Evolutionary conservation across 2,797 vertebrate genomes (phyloP).

Genomic region (Adrianichthys oophorus): DNA sequence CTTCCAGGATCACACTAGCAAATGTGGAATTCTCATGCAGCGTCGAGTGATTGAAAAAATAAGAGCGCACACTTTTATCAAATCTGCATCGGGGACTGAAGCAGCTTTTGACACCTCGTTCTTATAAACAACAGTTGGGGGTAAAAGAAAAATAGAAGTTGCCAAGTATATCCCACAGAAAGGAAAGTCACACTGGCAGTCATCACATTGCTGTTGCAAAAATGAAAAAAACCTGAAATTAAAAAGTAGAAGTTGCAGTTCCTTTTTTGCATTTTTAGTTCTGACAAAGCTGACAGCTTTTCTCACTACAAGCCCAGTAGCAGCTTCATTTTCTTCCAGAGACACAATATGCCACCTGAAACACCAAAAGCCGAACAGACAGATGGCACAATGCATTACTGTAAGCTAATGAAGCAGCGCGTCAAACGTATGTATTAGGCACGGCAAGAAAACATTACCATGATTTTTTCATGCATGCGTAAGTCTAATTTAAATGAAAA

Average conservation of each 20-base stretch:
- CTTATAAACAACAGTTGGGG: slow-evolving; percentile 59
- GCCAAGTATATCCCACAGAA: slow-evolving; percentile 42
- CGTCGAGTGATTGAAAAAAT: slow-evolving; percentile 41
- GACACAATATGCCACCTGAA: slow-evolving; percentile 51
- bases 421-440: slow-evolving; percentile 41
- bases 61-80: slow-evolving; percentile 53
- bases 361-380: slow-evolving; percentile 55
- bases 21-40: slow-evolving; percentile 46
- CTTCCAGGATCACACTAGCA: slow-evolving; percentile 40
- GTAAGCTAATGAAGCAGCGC: slow-evolving; percentile 53
- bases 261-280: slow-evolving; percentile 17
- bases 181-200: slow-evolving; percentile 52
- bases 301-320: slow-evolving; percentile 16
- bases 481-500: not conserved
- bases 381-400: slow-evolving; percentile 60
- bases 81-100: slow-evolving; percentile 46
- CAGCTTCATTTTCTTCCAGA: slow-evolving; percentile 25
- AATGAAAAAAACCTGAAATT: slow-evolving; percentile 44
- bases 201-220: slow-evolving; percentile 50
- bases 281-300: slow-evolving; percentile 27
- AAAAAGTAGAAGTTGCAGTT: too few relatives aligned
- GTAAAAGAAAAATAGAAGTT: slow-evolving; percentile 27
- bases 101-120: slow-evolving; percentile 57
- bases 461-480: slow-evolving; percentile 33
- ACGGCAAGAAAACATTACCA: slow-evolving; percentile 23